A percentile compares a stretch with the other conserved stretches of the same genome.
Evolutionary conservation across 2,797 vertebrate species (phyloP).

Genomic region (Pipistrellus kuhlii): DNA sequence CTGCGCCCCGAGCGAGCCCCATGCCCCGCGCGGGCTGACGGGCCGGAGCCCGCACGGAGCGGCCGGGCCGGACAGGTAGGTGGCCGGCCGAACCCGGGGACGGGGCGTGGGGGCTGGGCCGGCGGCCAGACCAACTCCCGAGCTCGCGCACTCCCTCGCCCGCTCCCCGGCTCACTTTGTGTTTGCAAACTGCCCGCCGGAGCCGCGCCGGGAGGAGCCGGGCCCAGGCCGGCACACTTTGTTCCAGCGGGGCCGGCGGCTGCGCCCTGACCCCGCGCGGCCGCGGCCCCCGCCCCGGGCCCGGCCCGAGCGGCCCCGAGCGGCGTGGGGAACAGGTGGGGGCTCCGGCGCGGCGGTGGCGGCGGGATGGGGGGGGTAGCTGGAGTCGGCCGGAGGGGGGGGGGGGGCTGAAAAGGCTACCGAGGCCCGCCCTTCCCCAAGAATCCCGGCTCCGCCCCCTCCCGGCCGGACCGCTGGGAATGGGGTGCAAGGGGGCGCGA

Average conservation of each 20-base stretch:
- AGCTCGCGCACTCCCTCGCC: constrained; percentile 71
- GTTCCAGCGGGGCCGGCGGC: constrained; percentile 69
- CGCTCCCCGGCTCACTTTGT: constrained; percentile 80
- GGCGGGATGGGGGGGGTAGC: constrained; percentile 9
- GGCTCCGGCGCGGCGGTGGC: neutral
- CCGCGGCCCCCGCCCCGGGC: constrained; percentile 33
- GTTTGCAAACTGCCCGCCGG: constrained; percentile 83
- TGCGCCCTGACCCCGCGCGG: constrained; percentile 40
- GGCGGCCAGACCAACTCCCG: constrained; percentile 72
- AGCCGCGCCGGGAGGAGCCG: constrained; percentile 75
- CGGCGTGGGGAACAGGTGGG: constrained; percentile 81
- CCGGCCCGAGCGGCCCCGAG: constrained; percentile 27
- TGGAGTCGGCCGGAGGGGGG: constrained; percentile 14
- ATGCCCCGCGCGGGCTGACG: constrained; percentile 80
- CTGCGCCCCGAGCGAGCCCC: constrained; percentile 75
- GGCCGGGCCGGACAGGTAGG: constrained; percentile 77
- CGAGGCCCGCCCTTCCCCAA: constrained; percentile 67
- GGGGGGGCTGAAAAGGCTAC: constrained; percentile 37
- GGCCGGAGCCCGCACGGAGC: constrained; percentile 76
- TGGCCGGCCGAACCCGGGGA: constrained; percentile 63
- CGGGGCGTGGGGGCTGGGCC: constrained; percentile 76
- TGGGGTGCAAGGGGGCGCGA: constrained; percentile 74
- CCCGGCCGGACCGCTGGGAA: constrained; percentile 66
- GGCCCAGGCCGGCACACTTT: constrained; percentile 80
- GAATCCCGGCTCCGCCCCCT: constrained; percentile 73